These are phyloP conservation scores for Oreohelix idahoensis DNA, from an alignment of 1,140 invertebrate species.

Conservation along the genomic window DNA sequence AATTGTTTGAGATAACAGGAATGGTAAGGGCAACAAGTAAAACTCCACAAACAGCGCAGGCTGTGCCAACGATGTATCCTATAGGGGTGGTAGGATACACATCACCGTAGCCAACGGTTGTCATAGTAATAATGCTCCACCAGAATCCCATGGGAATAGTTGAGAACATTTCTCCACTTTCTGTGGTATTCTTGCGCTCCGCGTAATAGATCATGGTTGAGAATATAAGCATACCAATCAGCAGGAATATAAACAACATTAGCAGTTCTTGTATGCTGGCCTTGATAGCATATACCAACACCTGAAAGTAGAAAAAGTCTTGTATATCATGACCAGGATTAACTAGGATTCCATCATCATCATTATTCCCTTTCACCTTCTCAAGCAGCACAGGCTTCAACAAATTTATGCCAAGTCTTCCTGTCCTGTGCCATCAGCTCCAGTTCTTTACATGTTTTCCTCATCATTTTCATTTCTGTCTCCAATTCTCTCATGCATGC, in stretches of 20 bases:
- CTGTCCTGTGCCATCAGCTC: too few relatives aligned
- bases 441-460: too few relatives aligned
- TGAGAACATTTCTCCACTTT: slow-evolving; percentile 60
- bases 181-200: slow-evolving; percentile 78
- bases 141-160: slow-evolving; percentile 74
- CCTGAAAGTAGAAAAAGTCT: slow-evolving; percentile 34
- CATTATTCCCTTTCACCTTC: too few relatives aligned
- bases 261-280: slow-evolving; percentile 69
- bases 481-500: too few relatives aligned
- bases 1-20: slow-evolving; percentile 71
- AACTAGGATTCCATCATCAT: too few relatives aligned
- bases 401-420: too few relatives aligned
- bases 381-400: too few relatives aligned
- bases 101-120: slow-evolving; percentile 75
- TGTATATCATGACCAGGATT: background rate
- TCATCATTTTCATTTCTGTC: too few relatives aligned
- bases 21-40: slow-evolving; percentile 68
- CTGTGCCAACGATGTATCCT: slow-evolving; percentile 76
- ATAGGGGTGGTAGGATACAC: slow-evolving; percentile 59
- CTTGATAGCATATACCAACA: slow-evolving; percentile 69
- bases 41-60: slow-evolving; percentile 67
- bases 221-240: slow-evolving; percentile 97
- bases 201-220: slow-evolving; percentile 98
- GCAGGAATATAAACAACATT: slow-evolving; percentile 95
- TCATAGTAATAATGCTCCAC: slow-evolving; percentile 78